Base-by-base conservation (phyloP, 2,113 vertebrate species). In the Neoarius graeffei region DNA sequence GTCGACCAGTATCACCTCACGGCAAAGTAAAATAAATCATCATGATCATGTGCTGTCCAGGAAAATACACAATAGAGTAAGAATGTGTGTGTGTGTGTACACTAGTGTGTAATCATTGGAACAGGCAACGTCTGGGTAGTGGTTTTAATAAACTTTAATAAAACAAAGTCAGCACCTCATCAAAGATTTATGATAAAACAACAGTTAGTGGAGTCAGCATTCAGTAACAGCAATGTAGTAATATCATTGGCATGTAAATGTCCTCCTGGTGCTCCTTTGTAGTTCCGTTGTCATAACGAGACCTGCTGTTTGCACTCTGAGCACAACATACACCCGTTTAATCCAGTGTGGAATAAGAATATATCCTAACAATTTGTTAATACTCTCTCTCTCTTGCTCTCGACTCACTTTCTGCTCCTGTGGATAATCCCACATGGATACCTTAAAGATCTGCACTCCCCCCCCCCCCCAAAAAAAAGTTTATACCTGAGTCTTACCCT, bases 151-250 rank as follows among this genome's bases (percentile, higher is more conserved):
- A 27, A 30, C 15, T 9, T 80, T 9, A 57, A 10, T 17, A 81
- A 19, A 57, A 80, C 77, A 80, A 80, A 60, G 6, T 60, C 56
- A 60, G 56, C 79, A 60, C 27, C 56, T 81, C 79, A 81, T 81
- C 79, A 23, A 81, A 23, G 79, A 81, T 81, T 81, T 56, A 81
- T 42, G 15, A 59, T n/a, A 56, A 25, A 79, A 59, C 15, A 81
- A 3, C 54, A 13, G 50, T 79, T 54, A 15, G 42, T 0, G 10
- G 25, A 54, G 76, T 5, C 50, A 79, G 25, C 25, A 27, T 79
- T 17, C 14, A 35, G 52, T 27, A n/a, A 20, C 77, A n/a, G 57
- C 3, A 19, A 4, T 56, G 23, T 80, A 27, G 23, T 80, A 27
- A 30, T 27, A n/a, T 54, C 25, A n/a, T 11, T 14, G 25, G 2